Percentiles rank a stretch among this genome's conserved stretches.
These are phyloP conservation scores for Martes flavigula DNA, from an alignment of 2,797 vertebrate species.

Conservation along the genomic window DNA sequence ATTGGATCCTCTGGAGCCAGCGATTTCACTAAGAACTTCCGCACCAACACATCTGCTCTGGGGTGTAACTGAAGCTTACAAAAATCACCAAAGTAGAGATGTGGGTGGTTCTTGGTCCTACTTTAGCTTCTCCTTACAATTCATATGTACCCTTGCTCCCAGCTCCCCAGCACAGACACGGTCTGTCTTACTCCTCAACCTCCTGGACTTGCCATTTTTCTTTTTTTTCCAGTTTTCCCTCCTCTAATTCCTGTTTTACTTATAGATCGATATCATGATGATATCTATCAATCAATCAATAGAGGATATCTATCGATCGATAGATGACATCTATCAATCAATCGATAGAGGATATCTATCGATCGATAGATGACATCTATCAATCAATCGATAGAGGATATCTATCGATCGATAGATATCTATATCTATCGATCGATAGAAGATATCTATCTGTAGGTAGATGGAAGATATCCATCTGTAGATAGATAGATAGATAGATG, in stretches of 20 bases:
- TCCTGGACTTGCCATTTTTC: neutral
- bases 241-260: neutral
- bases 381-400: too few species aligned
- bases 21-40: neutral
- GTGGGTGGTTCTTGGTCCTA: fast-evolving
- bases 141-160: neutral
- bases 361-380: too few species aligned
- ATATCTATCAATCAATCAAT: too few species aligned
- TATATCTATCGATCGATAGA: too few species aligned
- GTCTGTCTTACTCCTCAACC: too few species aligned
- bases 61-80: neutral
- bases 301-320: too few species aligned
- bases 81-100: neutral
- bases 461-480: too few species aligned
- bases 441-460: too few species aligned
- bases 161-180: neutral
- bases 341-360: too few species aligned
- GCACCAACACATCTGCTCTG: neutral
- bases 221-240: neutral
- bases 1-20: neutral
- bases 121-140: neutral
- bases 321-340: too few species aligned
- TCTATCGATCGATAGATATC: too few species aligned
- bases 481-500: too few species aligned
- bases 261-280: neutral